Evolutionary conservation across 2,113 vertebrate genomes (phyloP), one percentile per base, ranked within the genome.

Genomic region (Caranx melampygus): DNA sequence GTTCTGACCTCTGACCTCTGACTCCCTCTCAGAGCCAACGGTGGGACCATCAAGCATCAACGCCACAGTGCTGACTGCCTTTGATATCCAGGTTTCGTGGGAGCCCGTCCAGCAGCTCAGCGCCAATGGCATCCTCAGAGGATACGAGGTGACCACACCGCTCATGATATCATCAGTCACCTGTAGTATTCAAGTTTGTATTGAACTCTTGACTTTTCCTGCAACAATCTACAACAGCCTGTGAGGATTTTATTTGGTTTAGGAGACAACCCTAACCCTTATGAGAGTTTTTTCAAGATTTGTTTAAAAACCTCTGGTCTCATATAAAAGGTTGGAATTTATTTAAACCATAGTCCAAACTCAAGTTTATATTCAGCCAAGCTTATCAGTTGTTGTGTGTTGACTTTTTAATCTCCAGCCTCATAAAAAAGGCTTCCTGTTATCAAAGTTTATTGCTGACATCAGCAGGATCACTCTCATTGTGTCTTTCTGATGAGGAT

Each of bases 11-110:
- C 18, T 0, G 45, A 42, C 40, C 40, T 42, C 18, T 0, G 45
- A 42, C 40, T 10, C 10, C 35, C 34, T 63, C 21, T 79, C 91
- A 99, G 98, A 97, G 87, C 98, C 98, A 0, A 97, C 92, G 14
- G 93, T 92, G 61, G 95, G 96, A 74, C 98, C 98, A 0, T 89
- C 94, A 21, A 95, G 90, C 81, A 94, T 98, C 64, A 96, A 91
- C 3, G 96, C 97, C 83, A 96, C 96, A 3, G 95, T 95, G 0
- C 85, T 97, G 21, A 95, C 95, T 0, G 96, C 98, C 67, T 97
- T 97, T 1, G 97, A 99, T 79, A 96, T 99, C 92, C 96, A 96
- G 4, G 96, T 99, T 72, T 97, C 94, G 21, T 99, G 98, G 98
- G 96, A 97, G 15, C 92, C 97, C 0, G 94, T 98, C 54, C 95